Conservation (phyloP, 1,140 invertebrate genomes). For the Mycetomoellerius zeteki region DNA sequence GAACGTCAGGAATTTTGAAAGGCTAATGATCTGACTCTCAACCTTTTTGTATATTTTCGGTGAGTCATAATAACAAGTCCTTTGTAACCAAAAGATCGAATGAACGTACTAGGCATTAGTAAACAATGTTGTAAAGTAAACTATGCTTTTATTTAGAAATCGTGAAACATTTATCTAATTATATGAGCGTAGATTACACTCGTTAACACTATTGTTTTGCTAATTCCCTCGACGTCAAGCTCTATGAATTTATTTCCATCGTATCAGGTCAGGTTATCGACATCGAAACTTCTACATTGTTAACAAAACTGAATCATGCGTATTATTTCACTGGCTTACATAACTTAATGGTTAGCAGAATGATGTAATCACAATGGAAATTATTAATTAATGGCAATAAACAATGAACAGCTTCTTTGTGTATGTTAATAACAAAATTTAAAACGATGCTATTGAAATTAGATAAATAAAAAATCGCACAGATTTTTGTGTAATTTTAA, state of each 20-base stretch:
- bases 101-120: neutral
- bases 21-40: too few species aligned
- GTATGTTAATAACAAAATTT: neutral
- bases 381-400: neutral
- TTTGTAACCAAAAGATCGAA: neutral
- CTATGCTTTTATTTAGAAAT: neutral
- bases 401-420: neutral
- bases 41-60: neutral
- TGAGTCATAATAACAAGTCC: neutral
- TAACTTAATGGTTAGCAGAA: neutral
- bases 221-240: neutral
- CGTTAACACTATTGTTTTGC: neutral
- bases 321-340: neutral
- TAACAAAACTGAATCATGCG: neutral
- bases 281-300: neutral
- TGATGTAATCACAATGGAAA: neutral
- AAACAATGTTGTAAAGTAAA: slow-evolving; percentile 7
- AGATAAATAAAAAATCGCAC: neutral
- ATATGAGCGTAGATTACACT: neutral
- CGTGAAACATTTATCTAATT: neutral
- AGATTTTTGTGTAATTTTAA: neutral
- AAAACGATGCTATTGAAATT: neutral
- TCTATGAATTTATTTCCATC: slow-evolving; percentile 8
- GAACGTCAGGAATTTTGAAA: neutral
- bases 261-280: slow-evolving; percentile 29